Evolutionary conservation across 2,113 vertebrate genomes (phyloP).

Genomic region (Varanus salvator): DNA sequence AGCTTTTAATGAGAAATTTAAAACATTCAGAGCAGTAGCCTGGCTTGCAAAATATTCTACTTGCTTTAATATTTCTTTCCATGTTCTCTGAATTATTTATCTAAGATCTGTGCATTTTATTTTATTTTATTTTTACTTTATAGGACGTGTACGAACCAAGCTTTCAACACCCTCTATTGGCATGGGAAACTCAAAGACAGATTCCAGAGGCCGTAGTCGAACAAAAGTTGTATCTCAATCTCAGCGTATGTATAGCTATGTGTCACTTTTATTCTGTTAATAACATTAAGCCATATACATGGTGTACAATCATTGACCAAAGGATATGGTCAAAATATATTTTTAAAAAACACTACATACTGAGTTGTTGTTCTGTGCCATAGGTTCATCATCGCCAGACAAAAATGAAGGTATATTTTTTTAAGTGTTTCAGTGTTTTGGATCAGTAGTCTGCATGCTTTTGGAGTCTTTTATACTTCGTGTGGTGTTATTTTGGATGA

Average conservation of each 20-base stretch:
- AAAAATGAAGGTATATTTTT: conserved; percentile 96
- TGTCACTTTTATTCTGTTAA: conserved; percentile 32
- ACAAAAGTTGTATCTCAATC: conserved; percentile 97
- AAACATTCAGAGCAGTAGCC: background rate
- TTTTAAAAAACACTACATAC: conserved; percentile 67
- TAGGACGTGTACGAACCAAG: conserved; percentile 91
- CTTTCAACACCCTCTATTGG: conserved; percentile 82
- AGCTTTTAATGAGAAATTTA: background rate
- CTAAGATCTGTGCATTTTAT: conserved; percentile 37
- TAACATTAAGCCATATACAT: conserved; percentile 49
- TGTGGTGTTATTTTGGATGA: conserved; percentile 78
- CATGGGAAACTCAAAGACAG: conserved; percentile 84
- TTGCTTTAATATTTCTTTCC: background rate
- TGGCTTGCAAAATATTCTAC: background rate
- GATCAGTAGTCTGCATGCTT: conserved; percentile 83
- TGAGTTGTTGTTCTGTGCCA: conserved; percentile 87
- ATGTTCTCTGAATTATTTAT: background rate
- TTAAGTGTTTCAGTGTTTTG: conserved; percentile 74
- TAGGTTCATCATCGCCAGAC: conserved; percentile 98
- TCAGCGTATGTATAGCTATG: conserved; percentile 88
- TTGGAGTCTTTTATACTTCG: conserved; percentile 69
- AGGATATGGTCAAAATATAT: conserved; percentile 74
- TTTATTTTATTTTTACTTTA: conserved; percentile 33
- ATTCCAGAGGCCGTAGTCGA: conserved; percentile 92
- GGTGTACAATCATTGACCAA: conserved; percentile 68